phyloP scores from a whole-genome alignment of 2,113 vertebrate species.

The Raphicerus campestris region DNA sequence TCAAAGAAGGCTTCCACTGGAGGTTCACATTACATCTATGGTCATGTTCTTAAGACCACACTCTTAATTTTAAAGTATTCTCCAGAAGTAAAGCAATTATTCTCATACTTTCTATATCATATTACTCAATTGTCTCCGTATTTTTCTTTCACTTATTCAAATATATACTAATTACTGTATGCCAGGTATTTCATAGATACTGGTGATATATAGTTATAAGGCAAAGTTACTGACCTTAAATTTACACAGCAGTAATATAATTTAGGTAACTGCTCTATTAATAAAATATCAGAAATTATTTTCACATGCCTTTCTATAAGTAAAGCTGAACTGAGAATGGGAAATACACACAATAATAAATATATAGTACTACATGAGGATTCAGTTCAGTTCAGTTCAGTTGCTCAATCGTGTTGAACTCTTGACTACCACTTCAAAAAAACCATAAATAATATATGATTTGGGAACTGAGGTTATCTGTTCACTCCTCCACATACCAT shows the following conservation, averaged over 20 bases:
- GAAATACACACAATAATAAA: background rate
- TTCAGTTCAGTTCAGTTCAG: background rate
- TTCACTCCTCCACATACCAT: background rate
- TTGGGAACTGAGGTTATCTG: conserved; percentile 14
- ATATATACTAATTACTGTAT: background rate
- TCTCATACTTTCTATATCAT: background rate
- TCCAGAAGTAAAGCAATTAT: background rate
- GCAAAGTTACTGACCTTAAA: background rate
- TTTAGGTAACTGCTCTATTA: background rate
- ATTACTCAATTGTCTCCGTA: background rate
- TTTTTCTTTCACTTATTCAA: conserved; percentile 28
- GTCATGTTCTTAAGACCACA: background rate
- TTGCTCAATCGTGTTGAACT: no score
- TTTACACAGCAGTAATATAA: background rate
- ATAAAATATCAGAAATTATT: background rate
- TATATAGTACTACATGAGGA: background rate
- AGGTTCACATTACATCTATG: background rate
- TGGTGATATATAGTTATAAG: background rate
- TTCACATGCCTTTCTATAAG: background rate
- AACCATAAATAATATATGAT: background rate
- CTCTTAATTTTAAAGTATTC: conserved; percentile 24
- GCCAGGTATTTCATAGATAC: background rate
- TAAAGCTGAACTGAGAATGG: background rate
- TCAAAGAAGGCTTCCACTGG: background rate
- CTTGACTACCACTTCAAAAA: background rate